Evolutionary conservation across 2,888 invertebrate species (phyloP).

Genomic region (Folsomia candida): DNA sequence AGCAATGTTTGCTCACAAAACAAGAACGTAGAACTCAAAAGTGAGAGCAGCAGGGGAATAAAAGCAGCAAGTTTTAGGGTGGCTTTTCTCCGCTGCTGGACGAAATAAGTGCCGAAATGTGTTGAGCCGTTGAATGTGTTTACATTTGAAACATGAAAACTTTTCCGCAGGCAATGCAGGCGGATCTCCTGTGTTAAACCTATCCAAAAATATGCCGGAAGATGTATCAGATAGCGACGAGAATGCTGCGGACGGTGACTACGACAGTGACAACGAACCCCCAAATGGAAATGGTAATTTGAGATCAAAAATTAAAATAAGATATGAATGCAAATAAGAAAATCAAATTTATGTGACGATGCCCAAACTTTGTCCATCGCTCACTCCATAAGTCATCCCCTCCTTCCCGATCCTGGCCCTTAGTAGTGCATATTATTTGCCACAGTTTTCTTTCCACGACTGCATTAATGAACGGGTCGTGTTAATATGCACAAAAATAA

Average conservation of each 20-base stretch:
- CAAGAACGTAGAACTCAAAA: conserved; percentile 6
- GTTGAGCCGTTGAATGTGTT: conserved; percentile 8
- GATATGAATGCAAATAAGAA: conserved; percentile 20
- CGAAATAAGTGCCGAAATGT: conserved; percentile 13
- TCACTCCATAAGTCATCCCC: neutral
- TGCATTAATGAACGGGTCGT: too few species aligned
- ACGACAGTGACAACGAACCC: conserved; percentile 76
- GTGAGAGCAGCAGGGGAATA: neutral
- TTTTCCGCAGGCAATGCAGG: conserved; percentile 72
- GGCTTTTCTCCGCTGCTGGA: neutral
- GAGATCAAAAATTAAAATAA: neutral
- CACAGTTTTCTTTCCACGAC: too few species aligned
- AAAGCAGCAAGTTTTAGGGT: neutral
- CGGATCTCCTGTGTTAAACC: conserved; percentile 84
- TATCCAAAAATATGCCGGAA: conserved; percentile 74
- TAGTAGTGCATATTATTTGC: too few species aligned
- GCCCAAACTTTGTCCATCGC: neutral
- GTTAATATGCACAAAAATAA: neutral
- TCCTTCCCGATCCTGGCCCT: too few species aligned
- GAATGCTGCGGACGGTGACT: conserved; percentile 62
- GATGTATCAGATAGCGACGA: conserved; percentile 51
- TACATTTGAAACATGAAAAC: conserved; percentile 6
- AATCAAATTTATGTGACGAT: conserved; percentile 18
- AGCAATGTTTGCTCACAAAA: conserved; percentile 9
- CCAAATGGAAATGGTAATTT: conserved; percentile 29